Evolutionary conservation across 2,888 invertebrate species (phyloP), one percentile per base, ranked within the genome.

Genomic region (Pomacea canaliculata): DNA sequence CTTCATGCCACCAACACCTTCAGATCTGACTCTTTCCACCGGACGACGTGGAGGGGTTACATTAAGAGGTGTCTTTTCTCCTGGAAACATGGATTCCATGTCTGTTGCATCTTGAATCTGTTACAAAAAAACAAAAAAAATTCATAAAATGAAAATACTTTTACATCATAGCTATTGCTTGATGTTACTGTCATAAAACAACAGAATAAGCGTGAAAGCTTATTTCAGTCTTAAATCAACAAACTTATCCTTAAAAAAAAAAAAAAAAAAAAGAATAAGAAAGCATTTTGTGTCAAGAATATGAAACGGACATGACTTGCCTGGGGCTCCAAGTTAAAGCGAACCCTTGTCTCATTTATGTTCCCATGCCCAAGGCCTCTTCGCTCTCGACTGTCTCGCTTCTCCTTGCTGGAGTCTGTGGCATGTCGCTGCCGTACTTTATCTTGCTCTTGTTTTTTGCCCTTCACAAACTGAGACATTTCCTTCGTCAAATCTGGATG

Each of bases 401-500:
- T 79, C 48, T 85, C 81, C 71, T 82, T 82, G 70, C 86, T 85
- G 5, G 87, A 86, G 71, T 88, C 88, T 60, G 88, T 87, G 8
- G 86, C 84, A 81, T 88, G 88, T 16, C 88, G 80, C 27, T 84
- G 83, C 70, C 87, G 71, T 63, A 73, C 71, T 5, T 68, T 68
- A 27, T 76, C 77, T 77, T 83, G 83, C 67, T 84, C 84, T 48
- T 82, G 80, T 63, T 83, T 83, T 76, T 85, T 85, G 68, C 76
- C 79, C 76, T 82, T 83, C 18, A 85, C 85, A 80, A 86, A 85
- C 67, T 85, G 83, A 9, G 87, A 86, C 86, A 87, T 85, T 75
- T 87, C 88, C 76, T 90, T 90, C n/a, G 87, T 83, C 18, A 91
- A 86, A 78, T 90, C 89, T 66, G 90, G 91, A 81, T 91, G 91